These are phyloP conservation scores for Nothocercus julius DNA, from an alignment of 2,113 vertebrate species.

Conservation along the genomic window DNA sequence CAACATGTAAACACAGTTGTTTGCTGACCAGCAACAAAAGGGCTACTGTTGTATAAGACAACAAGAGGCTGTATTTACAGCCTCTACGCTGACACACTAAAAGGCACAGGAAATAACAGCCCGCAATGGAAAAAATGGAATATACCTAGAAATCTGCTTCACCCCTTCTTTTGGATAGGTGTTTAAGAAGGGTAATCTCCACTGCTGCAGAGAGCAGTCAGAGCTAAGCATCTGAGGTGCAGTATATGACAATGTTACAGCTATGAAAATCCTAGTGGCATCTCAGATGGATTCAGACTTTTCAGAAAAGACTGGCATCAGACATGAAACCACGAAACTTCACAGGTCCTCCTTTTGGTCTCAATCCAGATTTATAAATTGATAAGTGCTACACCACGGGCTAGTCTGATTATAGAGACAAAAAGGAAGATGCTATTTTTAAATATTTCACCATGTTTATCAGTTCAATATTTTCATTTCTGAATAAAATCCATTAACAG, in stretches of 20 bases:
- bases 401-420: background rate
- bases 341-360: rapidly evolving
- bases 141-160: background rate
- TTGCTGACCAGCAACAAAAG: background rate
- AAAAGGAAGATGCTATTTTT: background rate
- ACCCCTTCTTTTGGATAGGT: background rate
- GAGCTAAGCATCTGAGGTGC: background rate
- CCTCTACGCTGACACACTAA: background rate
- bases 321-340: rapidly evolving
- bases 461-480: background rate
- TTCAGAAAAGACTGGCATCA: background rate
- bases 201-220: background rate
- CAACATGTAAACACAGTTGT: rapidly evolving
- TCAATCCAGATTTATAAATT: background rate
- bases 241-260: background rate
- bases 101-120: background rate
- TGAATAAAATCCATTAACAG: conserved; percentile 8
- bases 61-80: background rate
- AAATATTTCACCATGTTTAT: background rate
- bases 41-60: background rate
- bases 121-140: rapidly evolving
- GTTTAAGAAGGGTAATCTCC: background rate
- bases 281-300: background rate
- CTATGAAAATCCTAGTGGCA: background rate
- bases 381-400: background rate